phyloP scores from a whole-genome alignment of 2,888 invertebrate genomes.

The Drosophila setosimentum region DNA sequence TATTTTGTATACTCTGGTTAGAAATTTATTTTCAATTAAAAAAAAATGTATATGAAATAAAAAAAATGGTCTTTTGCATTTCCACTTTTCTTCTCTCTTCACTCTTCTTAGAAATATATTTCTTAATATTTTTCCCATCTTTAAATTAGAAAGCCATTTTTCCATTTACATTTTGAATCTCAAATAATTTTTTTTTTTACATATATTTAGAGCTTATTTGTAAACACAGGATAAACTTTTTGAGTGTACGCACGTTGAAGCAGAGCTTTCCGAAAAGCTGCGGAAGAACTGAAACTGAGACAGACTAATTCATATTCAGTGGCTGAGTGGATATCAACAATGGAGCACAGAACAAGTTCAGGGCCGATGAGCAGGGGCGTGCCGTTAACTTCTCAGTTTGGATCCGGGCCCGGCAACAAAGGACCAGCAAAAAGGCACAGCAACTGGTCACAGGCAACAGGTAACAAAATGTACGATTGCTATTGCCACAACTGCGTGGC shows the following conservation, averaged over 20 bases:
- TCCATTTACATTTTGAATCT: background rate
- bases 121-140: background rate
- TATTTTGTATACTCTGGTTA: background rate
- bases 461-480: constrained; percentile 43
- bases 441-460: constrained; percentile 15
- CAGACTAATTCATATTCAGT: constrained; percentile 32
- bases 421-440: constrained; percentile 23
- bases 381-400: constrained; percentile 56
- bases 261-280: background rate
- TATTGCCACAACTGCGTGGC: constrained; percentile 27
- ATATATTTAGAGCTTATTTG: background rate
- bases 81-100: no score
- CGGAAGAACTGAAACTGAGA: background rate
- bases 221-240: background rate
- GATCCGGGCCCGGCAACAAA: constrained; percentile 40
- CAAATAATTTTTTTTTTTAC: background rate
- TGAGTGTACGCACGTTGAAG: background rate
- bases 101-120: background rate
- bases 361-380: constrained; percentile 66
- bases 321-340: constrained; percentile 20
- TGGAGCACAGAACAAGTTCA: constrained; percentile 64
- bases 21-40: background rate
- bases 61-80: background rate
- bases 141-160: background rate
- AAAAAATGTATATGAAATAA: background rate